Evolutionary conservation across 2,797 vertebrate genomes (phyloP), one percentile per base, ranked within the genome.

Genomic region (Lycodopsis pacificus): DNA sequence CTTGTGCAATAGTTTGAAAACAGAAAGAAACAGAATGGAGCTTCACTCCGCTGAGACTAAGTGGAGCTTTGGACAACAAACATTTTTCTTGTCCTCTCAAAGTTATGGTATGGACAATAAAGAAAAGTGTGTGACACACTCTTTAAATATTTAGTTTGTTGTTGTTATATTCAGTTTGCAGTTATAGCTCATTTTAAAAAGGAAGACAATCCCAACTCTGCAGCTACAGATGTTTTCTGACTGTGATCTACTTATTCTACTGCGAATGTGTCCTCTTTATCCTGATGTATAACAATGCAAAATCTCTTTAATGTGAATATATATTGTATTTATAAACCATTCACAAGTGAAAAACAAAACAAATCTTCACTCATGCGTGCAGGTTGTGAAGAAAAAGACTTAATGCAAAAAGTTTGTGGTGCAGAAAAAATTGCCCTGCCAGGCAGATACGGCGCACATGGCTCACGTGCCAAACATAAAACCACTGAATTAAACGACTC

Each of bases 341-440:
- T 51, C 53, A 14, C 3, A 13, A 13, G 51, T 53, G 13, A 25
- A 25, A 53, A 22, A 64, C 42, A 40, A 38, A 32, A 62, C 3
- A 27, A 27, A 27, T 27, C 69, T 76, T 80, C 69, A 38, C 49
- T 84, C 58, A 61, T 67, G 81, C 73, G 59, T 74, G 68, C 57
- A 63, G 25, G 53, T 65, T 46, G 3, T 40, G 51, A 34, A 75
- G 80, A 62, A 34, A 71, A 3, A 44, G 71, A 77, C n/a, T 44
- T 77, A 6, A 76, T 73, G 62, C 2, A 22, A 79, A 86, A 79
- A 65, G 75, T 84, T 77, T 80, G 69, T 83, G 77, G 71, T 59
- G 82, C 88, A 85, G 76, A 90, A 88, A 73, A 71, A 40, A 89
- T 85, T 89, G 84, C 75, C 69, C 86, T 70, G 79, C 76, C 81